Base-by-base conservation (phyloP, 1,140 invertebrate species). In the Pogonus chalceus region DNA sequence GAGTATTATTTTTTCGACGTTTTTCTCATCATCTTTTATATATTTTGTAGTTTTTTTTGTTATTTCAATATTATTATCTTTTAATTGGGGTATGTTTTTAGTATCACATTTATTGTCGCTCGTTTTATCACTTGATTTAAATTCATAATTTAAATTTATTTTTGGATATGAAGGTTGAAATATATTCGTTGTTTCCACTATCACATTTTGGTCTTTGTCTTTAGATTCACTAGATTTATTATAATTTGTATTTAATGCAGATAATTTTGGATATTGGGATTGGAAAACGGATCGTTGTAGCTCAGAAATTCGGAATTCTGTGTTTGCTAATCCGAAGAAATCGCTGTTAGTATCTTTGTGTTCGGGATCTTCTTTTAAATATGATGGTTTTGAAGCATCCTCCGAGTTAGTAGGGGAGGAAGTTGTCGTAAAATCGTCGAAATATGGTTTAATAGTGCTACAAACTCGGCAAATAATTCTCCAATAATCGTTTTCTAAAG, bases 401-500 rank as follows among this genome's bases (percentile, higher is more conserved):
- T 46, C 23, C 23, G 47, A 2, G 31, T 18, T 16, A 37, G 43
- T 49, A 31, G 35, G 12, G 22, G 31, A 39, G 12, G 52, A 16
- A 18, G 59, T 52, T 4, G 59, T 47, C 1, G 58, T 51, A 35
- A 69, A 63, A 54, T 69, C 66, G 52, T 69, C 68, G 35, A 69
- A 69, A 48, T 66, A 70, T 10, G 67, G 66, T 62, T 72, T 65
- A 49, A 66, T 64, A 47, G 68, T 66, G 21, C 72, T 72, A 57
- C 78, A 80, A 3, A 74, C 76, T 51, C 76, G 74, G 59, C 78
- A 80, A 21, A 76, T 74, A 20, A 78, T 68, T 55, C 74, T 71
- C 77, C 77, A 79, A 48, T 71, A 66, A 2, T 72, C 70, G 60
- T 80, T 80, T 60, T 75, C 72, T 20, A 78, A 54, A 12, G 75